Evolutionary conservation across 1,140 invertebrate genomes (phyloP).

Genomic region (Cydia strobilella): DNA sequence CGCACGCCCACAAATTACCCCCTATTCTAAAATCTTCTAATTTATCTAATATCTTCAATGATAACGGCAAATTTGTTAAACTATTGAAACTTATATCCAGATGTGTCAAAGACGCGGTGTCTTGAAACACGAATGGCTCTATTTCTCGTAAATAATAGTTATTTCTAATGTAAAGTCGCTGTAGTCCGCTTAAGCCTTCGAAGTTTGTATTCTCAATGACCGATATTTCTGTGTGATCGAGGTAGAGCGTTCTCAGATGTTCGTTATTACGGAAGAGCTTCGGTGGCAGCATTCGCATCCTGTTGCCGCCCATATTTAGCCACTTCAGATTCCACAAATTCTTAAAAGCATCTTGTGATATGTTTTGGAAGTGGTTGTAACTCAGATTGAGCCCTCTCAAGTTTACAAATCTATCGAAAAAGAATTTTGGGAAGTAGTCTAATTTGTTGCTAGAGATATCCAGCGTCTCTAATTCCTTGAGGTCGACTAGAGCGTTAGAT

Average conservation of each 20-base stretch:
- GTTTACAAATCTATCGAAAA: conserved; percentile 84
- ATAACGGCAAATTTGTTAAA: conserved; percentile 86
- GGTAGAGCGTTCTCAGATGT: conserved; percentile 78
- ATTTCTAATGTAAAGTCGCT: conserved; percentile 81
- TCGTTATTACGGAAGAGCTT: conserved; percentile 82
- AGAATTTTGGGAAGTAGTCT: conserved; percentile 80
- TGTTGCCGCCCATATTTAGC: conserved; percentile 83
- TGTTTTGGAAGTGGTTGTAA: conserved; percentile 82
- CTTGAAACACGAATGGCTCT: conserved; percentile 82
- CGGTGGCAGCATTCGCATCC: conserved; percentile 77
- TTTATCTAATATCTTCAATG: conserved; percentile 83
- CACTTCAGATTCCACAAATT: conserved; percentile 80
- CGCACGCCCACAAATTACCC: conserved; percentile 91
- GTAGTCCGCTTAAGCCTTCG: conserved; percentile 81
- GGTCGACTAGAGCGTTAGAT: conserved; percentile 85
- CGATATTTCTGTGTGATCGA: conserved; percentile 83
- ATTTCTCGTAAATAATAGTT: conserved; percentile 83
- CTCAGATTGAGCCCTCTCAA: conserved; percentile 84
- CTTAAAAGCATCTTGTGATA: conserved; percentile 82
- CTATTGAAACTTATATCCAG: conserved; percentile 89
- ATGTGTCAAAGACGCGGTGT: conserved; percentile 81
- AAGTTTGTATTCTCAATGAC: conserved; percentile 81
- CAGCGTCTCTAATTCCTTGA: conserved; percentile 82
- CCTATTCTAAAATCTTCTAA: conserved; percentile 85
- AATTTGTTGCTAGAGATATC: conserved; percentile 85